Base-by-base conservation (phyloP, 2,888 invertebrate genomes). In the Spicauda simplicius region DNA sequence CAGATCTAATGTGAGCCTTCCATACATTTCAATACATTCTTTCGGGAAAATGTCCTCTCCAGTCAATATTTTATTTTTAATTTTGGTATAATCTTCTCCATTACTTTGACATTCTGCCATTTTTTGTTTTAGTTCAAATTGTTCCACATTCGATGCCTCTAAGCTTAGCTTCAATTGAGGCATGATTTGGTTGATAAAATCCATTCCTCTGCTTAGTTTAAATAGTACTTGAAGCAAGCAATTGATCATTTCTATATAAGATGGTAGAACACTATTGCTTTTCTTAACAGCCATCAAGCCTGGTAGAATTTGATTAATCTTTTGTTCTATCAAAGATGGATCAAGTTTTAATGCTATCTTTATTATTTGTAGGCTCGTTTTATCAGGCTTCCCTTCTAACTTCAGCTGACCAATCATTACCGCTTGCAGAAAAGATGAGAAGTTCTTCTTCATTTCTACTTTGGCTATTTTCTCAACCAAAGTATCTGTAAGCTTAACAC, bases 401-500 rank as follows among this genome's bases (percentile, higher is more conserved):
- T 92, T 91, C 0, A 93, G 66, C 61, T 88, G 84, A 0, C 85
- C 84, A 72, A 89, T 79, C 85, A 91, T 87, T 0, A 88, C 77
- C 0, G 82, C 77, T 84, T 93, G 91, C 3, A 93, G 70, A 50
- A 91, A 91, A 0, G 79, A 70, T 3, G 84, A 74, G 37, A 93
- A 93, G 57, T 78, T 88, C 72, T 93, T 93, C 70, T 90, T 92
- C 0, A 85, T 85, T 72, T 91, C 88, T 1, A 86, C 80, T 78
- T 90, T 91, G 0, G 88, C 78, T 60, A 86, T 77, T 70, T 86
- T 90, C 54, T 87, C 89, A 1, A 87, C 88, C 10, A 90, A 80
- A 2, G 87, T 88, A 60, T 91, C 89, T 0, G 90, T 88, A 53
- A 93, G 69, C 69, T 83, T 80, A 0, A 90, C 80, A 70, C 76